phyloP scores from a whole-genome alignment of 2,797 vertebrate species.

The Peromyscus melanophrys region DNA sequence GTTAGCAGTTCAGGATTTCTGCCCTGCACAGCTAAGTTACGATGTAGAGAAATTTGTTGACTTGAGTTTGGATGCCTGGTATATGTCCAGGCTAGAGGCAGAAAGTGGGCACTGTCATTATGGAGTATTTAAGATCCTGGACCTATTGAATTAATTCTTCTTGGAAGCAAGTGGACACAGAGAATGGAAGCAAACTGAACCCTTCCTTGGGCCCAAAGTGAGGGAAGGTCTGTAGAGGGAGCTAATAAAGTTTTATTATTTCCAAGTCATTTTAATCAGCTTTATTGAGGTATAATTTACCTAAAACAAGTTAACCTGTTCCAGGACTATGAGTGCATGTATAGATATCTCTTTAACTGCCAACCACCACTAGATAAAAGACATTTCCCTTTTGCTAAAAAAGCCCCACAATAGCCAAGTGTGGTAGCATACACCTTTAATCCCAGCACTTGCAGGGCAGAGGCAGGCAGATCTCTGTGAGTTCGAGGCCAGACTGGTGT shows the following conservation, averaged over 20 bases:
- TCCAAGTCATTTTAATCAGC: neutral
- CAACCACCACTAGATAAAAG: neutral
- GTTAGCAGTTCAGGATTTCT: neutral
- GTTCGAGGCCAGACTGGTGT: neutral
- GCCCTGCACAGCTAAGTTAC: neutral
- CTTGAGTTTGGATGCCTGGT: neutral
- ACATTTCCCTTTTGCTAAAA: neutral
- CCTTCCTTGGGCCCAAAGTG: neutral
- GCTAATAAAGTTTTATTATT: neutral
- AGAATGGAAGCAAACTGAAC: neutral
- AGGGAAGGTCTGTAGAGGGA: neutral
- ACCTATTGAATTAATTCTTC: neutral
- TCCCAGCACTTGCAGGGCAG: neutral
- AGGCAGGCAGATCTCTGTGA: neutral
- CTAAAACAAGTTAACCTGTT: neutral
- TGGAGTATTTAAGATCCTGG: neutral
- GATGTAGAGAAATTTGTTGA: neutral
- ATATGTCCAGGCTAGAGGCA: neutral
- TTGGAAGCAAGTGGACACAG: neutral
- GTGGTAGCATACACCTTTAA: neutral
- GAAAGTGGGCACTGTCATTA: neutral
- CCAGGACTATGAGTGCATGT: neutral
- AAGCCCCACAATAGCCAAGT: neutral
- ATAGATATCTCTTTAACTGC: neutral
- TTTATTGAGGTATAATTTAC: constrained; percentile 27